A percentile compares a stretch with the other conserved stretches of the same genome.
Conservation (phyloP, 2,888 invertebrate genomes). For the Drosophila rubida region DNA sequence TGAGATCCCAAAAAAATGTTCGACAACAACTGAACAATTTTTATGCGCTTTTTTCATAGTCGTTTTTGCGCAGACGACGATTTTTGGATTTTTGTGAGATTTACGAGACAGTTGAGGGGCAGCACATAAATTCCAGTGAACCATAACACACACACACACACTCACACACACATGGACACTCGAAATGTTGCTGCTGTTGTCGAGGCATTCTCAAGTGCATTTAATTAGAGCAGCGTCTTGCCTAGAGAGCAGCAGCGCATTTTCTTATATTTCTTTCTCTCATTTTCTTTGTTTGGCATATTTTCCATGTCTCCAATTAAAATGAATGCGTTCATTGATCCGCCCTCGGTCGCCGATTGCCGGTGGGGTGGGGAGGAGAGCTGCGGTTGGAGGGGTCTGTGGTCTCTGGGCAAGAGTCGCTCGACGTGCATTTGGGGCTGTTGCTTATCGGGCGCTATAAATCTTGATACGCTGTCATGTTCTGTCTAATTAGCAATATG, state of each 20-base stretch:
- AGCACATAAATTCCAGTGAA: conserved; percentile 72
- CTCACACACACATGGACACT: neutral
- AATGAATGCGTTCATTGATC: conserved; percentile 81
- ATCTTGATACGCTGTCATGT: conserved; percentile 84
- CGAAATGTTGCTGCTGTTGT: conserved; percentile 38
- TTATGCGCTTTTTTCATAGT: conserved; percentile 66
- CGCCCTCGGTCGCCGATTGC: conserved; percentile 39
- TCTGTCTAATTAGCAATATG: conserved; percentile 84
- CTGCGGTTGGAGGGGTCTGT: neutral
- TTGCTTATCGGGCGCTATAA: conserved; percentile 79
- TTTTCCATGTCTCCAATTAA: conserved; percentile 81
- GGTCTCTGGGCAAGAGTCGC: conserved; percentile 8
- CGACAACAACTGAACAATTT: conserved; percentile 67
- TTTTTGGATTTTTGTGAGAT: conserved; percentile 60
- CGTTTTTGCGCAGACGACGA: conserved; percentile 46
- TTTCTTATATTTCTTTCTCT: conserved; percentile 27
- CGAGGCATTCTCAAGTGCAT: conserved; percentile 74
- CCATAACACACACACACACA: conserved; percentile 33
- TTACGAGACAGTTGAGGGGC: conserved; percentile 74
- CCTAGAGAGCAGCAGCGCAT: conserved; percentile 34
- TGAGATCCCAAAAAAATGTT: conserved; percentile 56
- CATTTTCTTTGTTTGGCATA: conserved; percentile 70
- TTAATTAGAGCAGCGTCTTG: conserved; percentile 70
- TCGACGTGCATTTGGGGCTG: conserved; percentile 39
- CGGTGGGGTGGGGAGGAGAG: neutral